Evolutionary conservation across 1,140 invertebrate genomes (phyloP).

Genomic region (Bombus superbus): DNA sequence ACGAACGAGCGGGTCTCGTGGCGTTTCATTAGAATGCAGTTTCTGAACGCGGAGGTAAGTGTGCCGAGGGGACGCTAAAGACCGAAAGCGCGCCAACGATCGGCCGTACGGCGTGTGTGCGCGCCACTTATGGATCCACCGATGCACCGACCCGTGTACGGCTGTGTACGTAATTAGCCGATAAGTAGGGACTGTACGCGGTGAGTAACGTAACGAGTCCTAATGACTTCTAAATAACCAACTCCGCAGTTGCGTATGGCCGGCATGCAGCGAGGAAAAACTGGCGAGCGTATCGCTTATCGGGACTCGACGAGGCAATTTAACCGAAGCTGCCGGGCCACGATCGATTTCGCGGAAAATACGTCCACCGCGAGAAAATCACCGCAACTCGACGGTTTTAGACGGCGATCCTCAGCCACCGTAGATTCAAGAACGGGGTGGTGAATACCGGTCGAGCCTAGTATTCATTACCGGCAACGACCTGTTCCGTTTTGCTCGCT

Average conservation of each 20-base stretch:
- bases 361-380: conserved; percentile 16
- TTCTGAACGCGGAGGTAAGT: not conserved
- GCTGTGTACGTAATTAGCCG: conserved; percentile 67
- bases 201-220: conserved; percentile 70
- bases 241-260: not conserved
- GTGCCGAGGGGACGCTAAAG: conserved; percentile 36
- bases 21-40: conserved; percentile 52
- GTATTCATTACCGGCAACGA: not conserved
- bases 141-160: conserved; percentile 18
- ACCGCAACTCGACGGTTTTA: not conserved
- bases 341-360: conserved; percentile 57
- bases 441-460: not conserved
- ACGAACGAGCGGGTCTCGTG: not conserved
- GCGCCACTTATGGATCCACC: conserved; percentile 15
- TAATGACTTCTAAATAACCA: conserved; percentile 70
- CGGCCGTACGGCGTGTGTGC: not conserved
- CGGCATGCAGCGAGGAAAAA: conserved; percentile 28
- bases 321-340: conserved; percentile 10
- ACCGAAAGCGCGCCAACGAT: conserved; percentile 29
- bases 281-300: conserved; percentile 48
- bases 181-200: conserved; percentile 69
- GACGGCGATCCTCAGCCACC: not conserved
- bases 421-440: not conserved
- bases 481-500: not conserved
- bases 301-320: conserved; percentile 31